Percentiles rank a stretch among this genome's conserved stretches.
These are phyloP conservation scores for Antheraea yamamai DNA, from an alignment of 2,888 invertebrate genomes.

Conservation along the genomic window DNA sequence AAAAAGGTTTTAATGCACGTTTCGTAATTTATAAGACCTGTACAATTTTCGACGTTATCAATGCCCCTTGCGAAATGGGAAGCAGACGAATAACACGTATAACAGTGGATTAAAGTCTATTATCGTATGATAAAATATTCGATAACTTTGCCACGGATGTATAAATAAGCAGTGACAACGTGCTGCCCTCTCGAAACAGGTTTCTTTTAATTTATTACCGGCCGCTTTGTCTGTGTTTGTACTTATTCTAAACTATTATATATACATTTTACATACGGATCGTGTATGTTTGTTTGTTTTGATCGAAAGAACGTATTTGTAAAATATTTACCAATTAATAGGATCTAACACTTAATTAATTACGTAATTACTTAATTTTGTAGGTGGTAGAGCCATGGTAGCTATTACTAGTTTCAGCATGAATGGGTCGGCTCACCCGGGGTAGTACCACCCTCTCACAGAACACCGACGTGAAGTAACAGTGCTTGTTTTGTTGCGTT, in stretches of 20 bases:
- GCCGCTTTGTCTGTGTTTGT: conserved; percentile 53
- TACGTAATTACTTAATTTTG: no score
- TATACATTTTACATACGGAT: conserved; percentile 25
- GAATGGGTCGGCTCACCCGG: no score
- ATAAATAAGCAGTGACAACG: conserved; percentile 56
- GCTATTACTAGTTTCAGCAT: no score
- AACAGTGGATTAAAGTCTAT: conserved; percentile 23
- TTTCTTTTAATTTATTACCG: conserved; percentile 75
- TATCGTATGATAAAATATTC: neutral
- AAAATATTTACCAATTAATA: no score
- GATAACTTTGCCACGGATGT: conserved; percentile 17
- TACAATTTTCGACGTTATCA: conserved; percentile 15
- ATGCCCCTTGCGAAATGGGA: neutral
- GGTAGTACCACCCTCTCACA: no score
- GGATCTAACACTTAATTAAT: no score
- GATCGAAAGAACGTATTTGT: no score
- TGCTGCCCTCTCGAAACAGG: conserved; percentile 70
- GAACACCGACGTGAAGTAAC: no score
- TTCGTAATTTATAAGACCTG: conserved; percentile 22
- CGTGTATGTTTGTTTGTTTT: conserved; percentile 21
- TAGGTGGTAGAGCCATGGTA: no score
- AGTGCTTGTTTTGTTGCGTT: no score
- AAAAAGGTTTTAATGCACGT: conserved; percentile 21
- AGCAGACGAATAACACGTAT: conserved; percentile 6
- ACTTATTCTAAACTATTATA: conserved; percentile 20